Evolutionary conservation across 2,888 invertebrate genomes (phyloP).

Genomic region (Aproaerema taeniolella): DNA sequence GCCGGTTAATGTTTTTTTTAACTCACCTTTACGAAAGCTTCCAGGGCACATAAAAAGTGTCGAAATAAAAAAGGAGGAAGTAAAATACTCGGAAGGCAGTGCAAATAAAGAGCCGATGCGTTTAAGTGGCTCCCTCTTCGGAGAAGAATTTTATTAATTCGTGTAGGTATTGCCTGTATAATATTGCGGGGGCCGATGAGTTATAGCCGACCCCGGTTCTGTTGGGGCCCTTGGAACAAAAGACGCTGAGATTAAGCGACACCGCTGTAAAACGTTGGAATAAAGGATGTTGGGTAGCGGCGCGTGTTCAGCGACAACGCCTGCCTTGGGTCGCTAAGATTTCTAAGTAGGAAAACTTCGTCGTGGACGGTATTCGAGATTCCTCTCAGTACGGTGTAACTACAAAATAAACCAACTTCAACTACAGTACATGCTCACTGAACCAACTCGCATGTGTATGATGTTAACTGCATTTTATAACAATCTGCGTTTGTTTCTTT

Average conservation of each 20-base stretch:
- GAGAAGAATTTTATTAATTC: conserved; percentile 36
- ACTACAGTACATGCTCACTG: conserved; percentile 42
- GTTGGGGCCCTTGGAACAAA: conserved; percentile 35
- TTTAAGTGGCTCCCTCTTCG: conserved; percentile 29
- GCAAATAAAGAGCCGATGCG: conserved; percentile 29
- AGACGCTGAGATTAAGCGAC: conserved; percentile 43
- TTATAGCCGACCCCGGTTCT: conserved; percentile 36
- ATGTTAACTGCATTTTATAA: conserved; percentile 68
- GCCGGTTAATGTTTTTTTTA: conserved; percentile 35
- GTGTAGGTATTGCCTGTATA: conserved; percentile 34
- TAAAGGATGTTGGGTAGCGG: conserved; percentile 22
- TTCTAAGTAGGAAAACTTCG: conserved; percentile 37
- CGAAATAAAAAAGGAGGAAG: conserved; percentile 33
- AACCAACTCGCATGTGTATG: conserved; percentile 52
- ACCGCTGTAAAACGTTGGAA: conserved; percentile 34
- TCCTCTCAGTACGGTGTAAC: conserved; percentile 32
- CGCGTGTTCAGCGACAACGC: neutral
- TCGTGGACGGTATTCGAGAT: conserved; percentile 40
- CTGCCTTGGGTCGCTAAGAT: conserved; percentile 21
- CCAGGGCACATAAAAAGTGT: conserved; percentile 30
- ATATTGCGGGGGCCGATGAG: conserved; percentile 41
- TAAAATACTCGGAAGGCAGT: conserved; percentile 30
- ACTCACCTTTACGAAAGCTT: conserved; percentile 35
- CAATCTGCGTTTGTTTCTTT: conserved; percentile 60
- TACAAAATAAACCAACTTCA: conserved; percentile 52